phyloP scores from a whole-genome alignment of 2,113 vertebrate genomes.

The Spea bombifrons region DNA sequence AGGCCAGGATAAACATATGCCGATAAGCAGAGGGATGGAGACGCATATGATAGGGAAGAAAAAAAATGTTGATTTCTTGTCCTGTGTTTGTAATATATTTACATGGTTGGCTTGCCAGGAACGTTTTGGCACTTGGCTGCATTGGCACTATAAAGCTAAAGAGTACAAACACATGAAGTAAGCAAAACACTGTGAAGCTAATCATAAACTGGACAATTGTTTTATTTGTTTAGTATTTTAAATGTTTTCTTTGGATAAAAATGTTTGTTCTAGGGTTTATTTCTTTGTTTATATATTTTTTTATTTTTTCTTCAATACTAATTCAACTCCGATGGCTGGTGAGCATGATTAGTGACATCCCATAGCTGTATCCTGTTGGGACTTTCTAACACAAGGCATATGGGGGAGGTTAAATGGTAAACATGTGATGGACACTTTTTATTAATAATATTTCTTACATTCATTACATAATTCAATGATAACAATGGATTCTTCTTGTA shows the following conservation, averaged over 20 bases:
- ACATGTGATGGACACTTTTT: too few species aligned
- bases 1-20: too few species aligned
- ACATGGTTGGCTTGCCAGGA: neutral
- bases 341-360: neutral
- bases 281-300: neutral
- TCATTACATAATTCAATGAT: too few species aligned
- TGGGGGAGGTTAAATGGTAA: too few species aligned
- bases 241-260: constrained; percentile 13
- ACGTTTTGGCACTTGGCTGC: neutral
- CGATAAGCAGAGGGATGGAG: too few species aligned
- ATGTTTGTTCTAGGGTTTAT: neutral
- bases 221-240: constrained; percentile 12
- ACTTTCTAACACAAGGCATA: neutral
- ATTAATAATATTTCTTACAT: too few species aligned
- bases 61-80: too few species aligned
- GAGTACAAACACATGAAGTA: neutral
- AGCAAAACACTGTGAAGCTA: neutral
- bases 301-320: neutral
- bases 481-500: too few species aligned
- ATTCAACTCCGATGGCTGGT: too few species aligned
- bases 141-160: neutral
- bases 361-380: neutral
- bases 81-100: too few species aligned
- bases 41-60: too few species aligned
- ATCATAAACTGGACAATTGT: neutral